A percentile compares a stretch with the other conserved stretches of the same genome.
phyloP scores from a whole-genome alignment of 1,140 invertebrate species.

The Drosophila carrolli region DNA sequence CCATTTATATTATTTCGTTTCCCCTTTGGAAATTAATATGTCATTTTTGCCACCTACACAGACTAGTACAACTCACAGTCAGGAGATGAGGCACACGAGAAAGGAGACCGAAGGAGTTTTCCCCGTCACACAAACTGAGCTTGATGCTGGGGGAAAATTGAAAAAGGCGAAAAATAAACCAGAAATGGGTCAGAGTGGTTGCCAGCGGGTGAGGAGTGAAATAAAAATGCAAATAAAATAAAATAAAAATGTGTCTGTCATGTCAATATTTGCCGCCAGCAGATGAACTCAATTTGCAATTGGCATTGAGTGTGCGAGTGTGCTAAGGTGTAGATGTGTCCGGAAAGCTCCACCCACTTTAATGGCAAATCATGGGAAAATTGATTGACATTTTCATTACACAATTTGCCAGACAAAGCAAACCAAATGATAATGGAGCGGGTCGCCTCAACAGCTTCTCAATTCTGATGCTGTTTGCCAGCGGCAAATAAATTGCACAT shows the following conservation, averaged over 20 bases:
- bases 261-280: constrained; percentile 83
- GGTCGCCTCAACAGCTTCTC: constrained; percentile 26
- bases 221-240: constrained; percentile 84
- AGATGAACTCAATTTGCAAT: constrained; percentile 83
- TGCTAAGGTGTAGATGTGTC: constrained; percentile 39
- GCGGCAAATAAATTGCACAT: constrained; percentile 68
- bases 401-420: constrained; percentile 77
- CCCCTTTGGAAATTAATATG: constrained; percentile 83
- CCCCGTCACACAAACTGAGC: constrained; percentile 23
- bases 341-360: constrained; percentile 51
- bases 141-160: constrained; percentile 49
- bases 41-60: constrained; percentile 73
- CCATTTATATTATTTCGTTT: constrained; percentile 82
- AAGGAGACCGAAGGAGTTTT: constrained; percentile 50
- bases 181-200: constrained; percentile 12
- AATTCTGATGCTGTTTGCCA: constrained; percentile 39
- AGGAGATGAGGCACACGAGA: constrained; percentile 23
- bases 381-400: constrained; percentile 83
- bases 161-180: constrained; percentile 42
- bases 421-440: constrained; percentile 46
- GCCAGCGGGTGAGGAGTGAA: constrained; percentile 52
- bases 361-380: constrained; percentile 79
- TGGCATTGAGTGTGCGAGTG: constrained; percentile 66
- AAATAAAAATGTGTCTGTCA: constrained; percentile 83
- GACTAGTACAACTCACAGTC: neutral